Percentiles rank a stretch among this genome's conserved stretches.
Evolutionary conservation across 2,113 vertebrate species (phyloP).

Genomic region (Stegostoma tigrinum): DNA sequence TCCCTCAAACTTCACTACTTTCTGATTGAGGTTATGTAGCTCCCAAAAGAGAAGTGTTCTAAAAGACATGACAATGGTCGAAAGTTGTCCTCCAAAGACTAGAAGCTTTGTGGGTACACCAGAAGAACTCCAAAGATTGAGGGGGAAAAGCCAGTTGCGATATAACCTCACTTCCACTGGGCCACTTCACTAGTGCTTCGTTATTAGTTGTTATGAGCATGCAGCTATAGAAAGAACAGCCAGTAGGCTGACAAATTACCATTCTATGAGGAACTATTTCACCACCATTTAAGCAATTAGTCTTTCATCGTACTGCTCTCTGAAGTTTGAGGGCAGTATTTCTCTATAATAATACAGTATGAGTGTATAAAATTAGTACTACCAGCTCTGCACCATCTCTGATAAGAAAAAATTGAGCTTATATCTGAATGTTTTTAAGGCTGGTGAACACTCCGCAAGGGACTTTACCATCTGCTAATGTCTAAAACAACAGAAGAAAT

Average conservation of each 20-base stretch:
- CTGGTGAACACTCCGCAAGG: not conserved
- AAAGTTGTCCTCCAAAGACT: not conserved
- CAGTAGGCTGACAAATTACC: not conserved
- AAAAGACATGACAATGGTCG: not conserved
- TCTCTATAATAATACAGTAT: not conserved
- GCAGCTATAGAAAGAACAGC: too few species aligned
- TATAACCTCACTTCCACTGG: not conserved
- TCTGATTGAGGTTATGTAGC: not conserved
- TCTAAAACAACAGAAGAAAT: not conserved
- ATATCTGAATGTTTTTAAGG: not conserved
- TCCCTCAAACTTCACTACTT: not conserved
- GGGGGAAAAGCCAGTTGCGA: not conserved
- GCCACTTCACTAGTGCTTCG: not conserved
- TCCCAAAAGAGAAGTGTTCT: not conserved
- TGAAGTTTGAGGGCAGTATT: not conserved
- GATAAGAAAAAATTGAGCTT: not conserved
- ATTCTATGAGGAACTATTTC: not conserved
- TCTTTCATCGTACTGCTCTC: not conserved
- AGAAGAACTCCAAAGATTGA: not conserved
- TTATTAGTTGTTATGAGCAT: not conserved
- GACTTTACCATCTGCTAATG: not conserved
- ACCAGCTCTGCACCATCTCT: not conserved
- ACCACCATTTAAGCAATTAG: not conserved
- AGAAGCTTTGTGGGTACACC: not conserved
- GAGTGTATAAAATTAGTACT: not conserved